Evolutionary conservation across 53 echinoderm and acorn worm species (phyloP).

Genomic region (Patiria pectinifera): DNA sequence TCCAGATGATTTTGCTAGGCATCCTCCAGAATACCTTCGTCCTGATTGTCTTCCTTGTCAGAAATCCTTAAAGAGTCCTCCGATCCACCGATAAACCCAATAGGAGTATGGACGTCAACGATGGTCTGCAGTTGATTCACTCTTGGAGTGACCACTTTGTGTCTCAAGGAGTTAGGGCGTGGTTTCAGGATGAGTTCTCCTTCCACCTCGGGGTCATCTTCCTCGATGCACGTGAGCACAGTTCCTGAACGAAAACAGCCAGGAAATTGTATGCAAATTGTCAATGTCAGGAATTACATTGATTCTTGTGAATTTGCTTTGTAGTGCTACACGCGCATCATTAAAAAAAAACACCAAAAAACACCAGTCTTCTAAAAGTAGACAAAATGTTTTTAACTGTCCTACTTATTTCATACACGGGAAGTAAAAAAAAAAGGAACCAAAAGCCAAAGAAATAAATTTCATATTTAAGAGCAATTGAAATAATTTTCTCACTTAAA

Average conservation of each 20-base stretch:
- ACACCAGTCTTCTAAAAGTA: background rate
- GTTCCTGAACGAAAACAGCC: constrained; percentile 27
- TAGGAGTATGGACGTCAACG: constrained; percentile 48
- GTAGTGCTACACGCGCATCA: too few species aligned
- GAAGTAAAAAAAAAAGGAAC: too few species aligned
- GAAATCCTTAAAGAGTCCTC: constrained; percentile 10
- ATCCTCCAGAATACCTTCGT: constrained; percentile 64
- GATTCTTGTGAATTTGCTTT: background rate
- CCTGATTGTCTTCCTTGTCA: constrained; percentile 20
- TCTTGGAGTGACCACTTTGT: background rate
- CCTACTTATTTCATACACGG: too few species aligned
- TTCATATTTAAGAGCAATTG: too few species aligned
- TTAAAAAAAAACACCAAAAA: background rate
- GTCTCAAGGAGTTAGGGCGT: constrained; percentile 24
- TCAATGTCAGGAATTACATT: background rate
- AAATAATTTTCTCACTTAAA: too few species aligned
- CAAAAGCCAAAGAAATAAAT: too few species aligned
- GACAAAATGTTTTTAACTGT: too few species aligned
- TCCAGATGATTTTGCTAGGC: background rate
- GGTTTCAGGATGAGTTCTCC: constrained; percentile 33
- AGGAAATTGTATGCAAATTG: background rate
- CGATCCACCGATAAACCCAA: constrained; percentile 33
- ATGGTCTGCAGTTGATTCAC: constrained; percentile 40
- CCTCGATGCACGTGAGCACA: constrained; percentile 65
- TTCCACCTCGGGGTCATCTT: constrained; percentile 43